Conservation (phyloP, 37 sponge, comb jelly and placozoan species). For the Agelas oroides region DNA sequence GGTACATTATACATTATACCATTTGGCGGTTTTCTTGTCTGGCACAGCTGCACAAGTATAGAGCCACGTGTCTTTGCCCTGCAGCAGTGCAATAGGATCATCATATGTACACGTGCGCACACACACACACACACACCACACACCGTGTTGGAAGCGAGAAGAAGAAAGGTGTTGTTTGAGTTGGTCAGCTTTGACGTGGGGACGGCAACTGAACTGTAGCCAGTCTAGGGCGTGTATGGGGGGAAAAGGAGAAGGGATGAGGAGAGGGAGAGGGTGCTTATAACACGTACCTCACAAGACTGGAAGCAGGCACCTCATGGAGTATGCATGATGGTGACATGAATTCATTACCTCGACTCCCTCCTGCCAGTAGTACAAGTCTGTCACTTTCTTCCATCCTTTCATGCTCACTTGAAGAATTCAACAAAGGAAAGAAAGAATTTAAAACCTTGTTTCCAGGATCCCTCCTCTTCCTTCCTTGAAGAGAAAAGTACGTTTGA, state of each 20-base stretch:
- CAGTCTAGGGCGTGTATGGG: background rate
- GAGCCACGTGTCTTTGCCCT: slow-evolving; percentile 13
- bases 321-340: background rate
- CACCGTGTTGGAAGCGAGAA: slow-evolving; percentile 41
- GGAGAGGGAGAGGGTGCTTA: background rate
- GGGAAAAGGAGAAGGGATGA: background rate
- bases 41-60: slow-evolving; percentile 10
- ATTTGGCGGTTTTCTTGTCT: background rate
- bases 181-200: background rate
- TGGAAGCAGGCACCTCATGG: background rate
- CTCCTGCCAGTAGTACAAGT: background rate
- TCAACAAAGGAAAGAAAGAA: background rate
- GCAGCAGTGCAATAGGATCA: background rate
- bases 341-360: background rate
- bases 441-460: no score
- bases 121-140: background rate
- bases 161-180: background rate
- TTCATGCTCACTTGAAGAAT: background rate
- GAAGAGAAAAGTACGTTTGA: background rate
- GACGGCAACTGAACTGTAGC: background rate
- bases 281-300: background rate
- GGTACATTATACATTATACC: background rate
- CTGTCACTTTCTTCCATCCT: background rate
- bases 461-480: no score
- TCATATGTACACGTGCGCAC: background rate